Evolutionary conservation across 2,113 vertebrate species (phyloP).

Genomic region (Corythoichthys haematopterus): DNA sequence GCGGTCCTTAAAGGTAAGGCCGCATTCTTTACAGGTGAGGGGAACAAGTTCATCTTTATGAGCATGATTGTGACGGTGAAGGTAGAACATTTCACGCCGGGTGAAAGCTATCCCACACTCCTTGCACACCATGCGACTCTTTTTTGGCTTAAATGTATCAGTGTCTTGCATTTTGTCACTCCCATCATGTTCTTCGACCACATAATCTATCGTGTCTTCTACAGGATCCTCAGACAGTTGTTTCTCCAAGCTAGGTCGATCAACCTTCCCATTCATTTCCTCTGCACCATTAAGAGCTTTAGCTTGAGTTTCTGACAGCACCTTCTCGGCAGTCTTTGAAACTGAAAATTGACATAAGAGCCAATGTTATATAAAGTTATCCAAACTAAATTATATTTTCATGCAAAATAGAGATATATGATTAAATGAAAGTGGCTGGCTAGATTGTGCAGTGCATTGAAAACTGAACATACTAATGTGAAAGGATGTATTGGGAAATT

Average conservation of each 20-base stretch:
- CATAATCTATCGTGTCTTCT: conserved; percentile 7
- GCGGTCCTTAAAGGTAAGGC: conserved; percentile 70
- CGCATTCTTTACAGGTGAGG: conserved; percentile 72
- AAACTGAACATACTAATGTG: background rate
- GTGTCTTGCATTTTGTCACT: conserved; percentile 7
- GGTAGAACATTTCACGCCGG: conserved; percentile 70
- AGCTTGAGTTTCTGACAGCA: conserved; percentile 15
- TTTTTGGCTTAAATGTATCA: conserved; percentile 40
- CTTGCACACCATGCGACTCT: conserved; percentile 58
- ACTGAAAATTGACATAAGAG: conserved; percentile 1
- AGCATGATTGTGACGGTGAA: conserved; percentile 73
- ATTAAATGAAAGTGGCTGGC: background rate
- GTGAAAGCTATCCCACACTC: conserved; percentile 72
- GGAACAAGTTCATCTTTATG: conserved; percentile 71
- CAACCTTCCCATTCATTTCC: background rate
- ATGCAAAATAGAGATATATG: background rate
- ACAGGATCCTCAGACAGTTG: background rate
- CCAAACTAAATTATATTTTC: background rate
- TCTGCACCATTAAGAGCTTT: conserved; percentile 15
- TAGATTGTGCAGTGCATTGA: background rate
- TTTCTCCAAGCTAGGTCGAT: conserved; percentile 4
- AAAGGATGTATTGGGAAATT: conserved; percentile 23
- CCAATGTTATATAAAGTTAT: background rate
- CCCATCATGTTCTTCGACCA: conserved; percentile 4
- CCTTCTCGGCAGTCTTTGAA: conserved; percentile 14